A percentile compares a stretch with the other conserved stretches of the same genome.
These are phyloP conservation scores for Gastracanthus pulcherrimus DNA, from an alignment of 2,888 invertebrate genomes.

Conservation along the genomic window DNA sequence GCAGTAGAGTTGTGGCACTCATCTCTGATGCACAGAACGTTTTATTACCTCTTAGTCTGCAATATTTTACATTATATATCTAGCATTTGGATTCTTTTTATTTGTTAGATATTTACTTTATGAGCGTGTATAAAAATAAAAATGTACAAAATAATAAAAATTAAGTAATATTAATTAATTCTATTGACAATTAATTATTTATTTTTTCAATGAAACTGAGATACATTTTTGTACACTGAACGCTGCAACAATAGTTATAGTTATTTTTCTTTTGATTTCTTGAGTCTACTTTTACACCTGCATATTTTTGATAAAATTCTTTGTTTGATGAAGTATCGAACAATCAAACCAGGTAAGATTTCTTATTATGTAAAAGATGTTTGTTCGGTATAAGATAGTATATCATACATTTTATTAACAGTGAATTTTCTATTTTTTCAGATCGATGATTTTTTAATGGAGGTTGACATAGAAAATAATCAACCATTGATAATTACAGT, in stretches of 20 bases:
- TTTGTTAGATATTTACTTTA: conserved; percentile 1
- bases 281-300: conserved; percentile 18
- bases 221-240: conserved; percentile 51
- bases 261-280: conserved; percentile 25
- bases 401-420: not conserved
- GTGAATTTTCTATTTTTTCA: conserved; percentile 38
- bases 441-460: conserved; percentile 47
- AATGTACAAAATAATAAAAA: not conserved
- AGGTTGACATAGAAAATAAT: conserved; percentile 34
- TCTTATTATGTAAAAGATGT: not conserved
- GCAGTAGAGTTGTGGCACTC: conserved; percentile 38
- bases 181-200: not conserved
- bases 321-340: not conserved
- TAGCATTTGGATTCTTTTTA: not conserved
- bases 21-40: conserved; percentile 35
- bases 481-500: conserved; percentile 44
- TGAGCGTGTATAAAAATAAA: conserved; percentile 42
- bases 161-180: not conserved
- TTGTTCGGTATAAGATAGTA: not conserved
- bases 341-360: conserved; percentile 32
- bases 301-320: not conserved
- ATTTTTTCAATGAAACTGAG: not conserved
- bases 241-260: conserved; percentile 47
- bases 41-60: conserved; percentile 20
- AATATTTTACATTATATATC: conserved; percentile 23